phyloP scores from a whole-genome alignment of 92 coral and sea anemone genomes.

The Epizoanthus rinbou region DNA sequence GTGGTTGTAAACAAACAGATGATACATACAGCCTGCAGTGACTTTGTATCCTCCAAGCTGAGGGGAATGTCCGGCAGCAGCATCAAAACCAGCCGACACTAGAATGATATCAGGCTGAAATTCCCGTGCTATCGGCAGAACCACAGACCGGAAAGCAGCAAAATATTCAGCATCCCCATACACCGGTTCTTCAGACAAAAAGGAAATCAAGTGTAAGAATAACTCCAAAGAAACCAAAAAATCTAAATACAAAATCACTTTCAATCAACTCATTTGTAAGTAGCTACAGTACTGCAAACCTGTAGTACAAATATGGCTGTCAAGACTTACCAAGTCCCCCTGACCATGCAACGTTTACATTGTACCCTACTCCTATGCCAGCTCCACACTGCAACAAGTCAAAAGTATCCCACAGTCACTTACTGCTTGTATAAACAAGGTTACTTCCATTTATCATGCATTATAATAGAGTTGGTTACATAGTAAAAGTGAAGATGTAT shows the following conservation, averaged over 20 bases:
- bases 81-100: constrained; percentile 98
- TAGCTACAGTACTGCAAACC: neutral
- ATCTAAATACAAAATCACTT: neutral
- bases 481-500: no score
- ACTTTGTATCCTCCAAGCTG: constrained; percentile 97
- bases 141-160: constrained; percentile 99
- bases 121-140: constrained; percentile 94
- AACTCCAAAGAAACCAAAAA: neutral
- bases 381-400: constrained; percentile 89
- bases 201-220: neutral
- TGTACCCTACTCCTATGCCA: constrained; percentile 99
- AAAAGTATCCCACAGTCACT: neutral
- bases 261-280: neutral
- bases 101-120: constrained; percentile 91
- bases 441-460: neutral
- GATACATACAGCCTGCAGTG: constrained; percentile 92
- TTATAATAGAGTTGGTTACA: neutral
- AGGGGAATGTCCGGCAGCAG: constrained; percentile 97
- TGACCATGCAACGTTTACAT: constrained; percentile 95
- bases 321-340: constrained; percentile 92
- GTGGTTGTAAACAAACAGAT: neutral
- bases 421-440: neutral
- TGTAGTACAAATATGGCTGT: neutral
- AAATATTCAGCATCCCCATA: constrained; percentile 97
- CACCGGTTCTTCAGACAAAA: constrained; percentile 69